These are phyloP conservation scores for Tricholaema leucomelas DNA, from an alignment of 2,113 vertebrate genomes.

Conservation along the genomic window DNA sequence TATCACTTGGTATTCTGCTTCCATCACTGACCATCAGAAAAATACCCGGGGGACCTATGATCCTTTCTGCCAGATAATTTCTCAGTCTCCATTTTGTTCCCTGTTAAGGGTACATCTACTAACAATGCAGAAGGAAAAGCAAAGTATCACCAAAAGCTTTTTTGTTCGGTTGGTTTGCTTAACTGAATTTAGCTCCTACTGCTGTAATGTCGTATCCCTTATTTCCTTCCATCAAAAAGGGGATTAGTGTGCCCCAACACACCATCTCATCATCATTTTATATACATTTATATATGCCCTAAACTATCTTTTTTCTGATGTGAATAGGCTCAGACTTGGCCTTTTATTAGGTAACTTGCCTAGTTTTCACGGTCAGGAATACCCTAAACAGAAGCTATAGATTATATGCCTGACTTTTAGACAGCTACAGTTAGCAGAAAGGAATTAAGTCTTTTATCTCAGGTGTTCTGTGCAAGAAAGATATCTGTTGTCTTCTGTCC, in stretches of 20 bases:
- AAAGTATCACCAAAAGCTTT: rapidly evolving
- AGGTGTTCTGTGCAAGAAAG: neutral
- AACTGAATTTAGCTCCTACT: neutral
- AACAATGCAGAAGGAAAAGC: too few relatives aligned
- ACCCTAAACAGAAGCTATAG: neutral
- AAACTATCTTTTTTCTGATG: neutral
- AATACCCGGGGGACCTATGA: neutral
- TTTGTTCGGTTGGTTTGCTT: too few relatives aligned
- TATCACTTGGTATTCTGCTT: neutral
- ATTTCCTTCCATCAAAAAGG: neutral
- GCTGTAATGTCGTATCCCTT: neutral
- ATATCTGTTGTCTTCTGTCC: neutral
- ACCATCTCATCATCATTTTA: neutral
- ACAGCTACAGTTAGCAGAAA: neutral
- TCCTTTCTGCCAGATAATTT: neutral
- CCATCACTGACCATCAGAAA: neutral
- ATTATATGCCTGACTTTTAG: neutral
- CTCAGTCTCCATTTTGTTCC: neutral
- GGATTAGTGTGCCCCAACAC: neutral
- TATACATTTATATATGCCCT: neutral
- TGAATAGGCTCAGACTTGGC: neutral
- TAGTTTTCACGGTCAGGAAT: neutral
- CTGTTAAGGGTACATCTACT: neutral
- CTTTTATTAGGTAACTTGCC: neutral
- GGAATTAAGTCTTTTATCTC: neutral